Conservation (phyloP, 2,888 invertebrate genomes). For the Branchinecta sandiegonensis region DNA sequence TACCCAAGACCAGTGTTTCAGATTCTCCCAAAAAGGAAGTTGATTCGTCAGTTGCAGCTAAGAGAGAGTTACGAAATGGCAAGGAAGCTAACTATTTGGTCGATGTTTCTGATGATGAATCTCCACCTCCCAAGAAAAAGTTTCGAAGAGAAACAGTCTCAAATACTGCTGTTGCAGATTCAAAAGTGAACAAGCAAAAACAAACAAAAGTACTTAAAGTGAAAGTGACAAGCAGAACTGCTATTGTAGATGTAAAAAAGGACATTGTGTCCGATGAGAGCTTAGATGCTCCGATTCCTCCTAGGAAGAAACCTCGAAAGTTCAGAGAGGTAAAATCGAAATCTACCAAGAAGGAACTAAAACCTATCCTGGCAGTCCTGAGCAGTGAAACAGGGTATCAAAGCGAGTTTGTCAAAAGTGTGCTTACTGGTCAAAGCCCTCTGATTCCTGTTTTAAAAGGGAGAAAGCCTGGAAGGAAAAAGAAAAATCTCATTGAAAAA, state of each 20-base stretch:
- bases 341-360: not conserved
- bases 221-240: not conserved
- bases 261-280: not conserved
- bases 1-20: not conserved
- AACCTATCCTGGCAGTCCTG: not conserved
- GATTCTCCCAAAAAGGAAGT: not conserved
- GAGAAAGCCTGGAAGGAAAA: not conserved
- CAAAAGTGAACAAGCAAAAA: no score
- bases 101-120: not conserved
- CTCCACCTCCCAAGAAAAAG: slow-evolving; percentile 1
- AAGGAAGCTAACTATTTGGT: not conserved
- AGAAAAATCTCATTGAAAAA: not conserved
- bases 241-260: not conserved
- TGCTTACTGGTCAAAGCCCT: not conserved
- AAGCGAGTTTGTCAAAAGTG: slow-evolving; percentile 1
- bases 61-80: slow-evolving; percentile 11
- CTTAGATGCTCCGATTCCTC: not conserved
- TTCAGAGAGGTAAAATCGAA: not conserved
- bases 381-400: slow-evolving; percentile 6
- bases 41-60: not conserved
- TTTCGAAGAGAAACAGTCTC: not conserved
- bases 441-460: not conserved
- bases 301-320: not conserved
- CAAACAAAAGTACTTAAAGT: not conserved
- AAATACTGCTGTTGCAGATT: not conserved